Evolutionary conservation across 2,888 invertebrate species (phyloP).

Genomic region (Himalopsyche japonica): DNA sequence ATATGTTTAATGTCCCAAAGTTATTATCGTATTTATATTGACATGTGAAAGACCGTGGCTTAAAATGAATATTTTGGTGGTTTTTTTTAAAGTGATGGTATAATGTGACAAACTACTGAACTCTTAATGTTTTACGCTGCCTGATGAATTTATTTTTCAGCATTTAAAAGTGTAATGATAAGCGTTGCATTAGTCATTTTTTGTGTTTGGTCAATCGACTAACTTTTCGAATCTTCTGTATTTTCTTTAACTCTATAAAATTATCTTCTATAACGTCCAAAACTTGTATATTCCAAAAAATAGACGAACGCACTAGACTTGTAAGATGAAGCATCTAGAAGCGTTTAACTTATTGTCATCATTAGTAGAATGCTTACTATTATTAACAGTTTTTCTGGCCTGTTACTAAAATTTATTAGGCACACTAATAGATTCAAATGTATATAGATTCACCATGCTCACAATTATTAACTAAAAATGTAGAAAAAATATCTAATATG

Average conservation of each 20-base stretch:
- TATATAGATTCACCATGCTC: too few species aligned
- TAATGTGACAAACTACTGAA: neutral
- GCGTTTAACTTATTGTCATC: too few species aligned
- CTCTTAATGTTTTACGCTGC: neutral
- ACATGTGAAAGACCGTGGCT: neutral
- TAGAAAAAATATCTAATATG: too few species aligned
- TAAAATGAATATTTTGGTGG: neutral
- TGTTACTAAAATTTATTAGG: too few species aligned
- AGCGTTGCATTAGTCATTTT: neutral
- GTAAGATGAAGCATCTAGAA: neutral
- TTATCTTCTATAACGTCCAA: neutral
- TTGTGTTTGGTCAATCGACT: neutral
- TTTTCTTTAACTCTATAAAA: neutral
- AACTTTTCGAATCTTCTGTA: neutral
- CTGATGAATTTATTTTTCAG: neutral
- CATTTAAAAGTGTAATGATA: neutral
- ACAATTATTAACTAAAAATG: too few species aligned
- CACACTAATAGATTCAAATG: too few species aligned
- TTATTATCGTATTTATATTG: constrained; percentile 5
- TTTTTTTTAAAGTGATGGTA: neutral
- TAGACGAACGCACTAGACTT: neutral
- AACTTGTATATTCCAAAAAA: neutral
- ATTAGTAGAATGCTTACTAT: too few species aligned
- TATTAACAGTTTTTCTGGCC: too few species aligned
- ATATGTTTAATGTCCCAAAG: constrained; percentile 10